These are phyloP conservation scores for Oxyura jamaicensis DNA, from an alignment of 2,113 vertebrate genomes.

Conservation along the genomic window DNA sequence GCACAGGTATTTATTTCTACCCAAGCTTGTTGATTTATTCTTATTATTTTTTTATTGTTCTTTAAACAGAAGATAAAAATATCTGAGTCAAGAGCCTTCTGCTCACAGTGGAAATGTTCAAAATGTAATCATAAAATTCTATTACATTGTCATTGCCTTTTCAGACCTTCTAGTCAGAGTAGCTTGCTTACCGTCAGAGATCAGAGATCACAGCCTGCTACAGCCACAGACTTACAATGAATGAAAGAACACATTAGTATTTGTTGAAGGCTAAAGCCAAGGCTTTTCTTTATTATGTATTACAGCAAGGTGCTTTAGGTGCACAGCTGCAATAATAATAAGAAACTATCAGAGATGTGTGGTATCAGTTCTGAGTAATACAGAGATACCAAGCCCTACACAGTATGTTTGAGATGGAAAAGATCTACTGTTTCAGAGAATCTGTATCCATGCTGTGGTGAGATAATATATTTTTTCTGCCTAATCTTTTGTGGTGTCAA, in stretches of 20 bases:
- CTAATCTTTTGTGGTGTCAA: conserved; percentile 39
- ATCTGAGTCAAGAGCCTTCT: conserved; percentile 5
- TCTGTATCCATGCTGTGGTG: neutral
- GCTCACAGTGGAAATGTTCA: neutral
- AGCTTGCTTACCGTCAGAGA: neutral
- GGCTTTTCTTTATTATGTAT: conserved; percentile 12
- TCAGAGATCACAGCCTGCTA: conserved; percentile 35
- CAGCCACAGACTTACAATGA: conserved; percentile 24
- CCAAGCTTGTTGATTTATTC: neutral
- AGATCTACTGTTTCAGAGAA: conserved; percentile 5
- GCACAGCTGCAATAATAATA: neutral
- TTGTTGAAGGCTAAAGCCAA: neutral
- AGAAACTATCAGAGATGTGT: neutral
- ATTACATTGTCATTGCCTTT: conserved; percentile 24
- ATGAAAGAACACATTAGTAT: neutral
- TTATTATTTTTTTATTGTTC: conserved; percentile 10
- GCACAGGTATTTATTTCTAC: neutral
- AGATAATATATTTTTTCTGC: conserved; percentile 28
- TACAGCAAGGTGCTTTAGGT: neutral
- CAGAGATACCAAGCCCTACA: neutral
- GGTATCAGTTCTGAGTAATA: neutral
- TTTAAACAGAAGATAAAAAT: conserved; percentile 31
- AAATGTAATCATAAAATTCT: conserved; percentile 47
- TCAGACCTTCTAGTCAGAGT: conserved; percentile 15
- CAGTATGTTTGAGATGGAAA: conserved; percentile 6